A percentile compares a stretch with the other conserved stretches of the same genome.
phyloP scores from a whole-genome alignment of 2,113 vertebrate species.

The Tauraco erythrolophus region DNA sequence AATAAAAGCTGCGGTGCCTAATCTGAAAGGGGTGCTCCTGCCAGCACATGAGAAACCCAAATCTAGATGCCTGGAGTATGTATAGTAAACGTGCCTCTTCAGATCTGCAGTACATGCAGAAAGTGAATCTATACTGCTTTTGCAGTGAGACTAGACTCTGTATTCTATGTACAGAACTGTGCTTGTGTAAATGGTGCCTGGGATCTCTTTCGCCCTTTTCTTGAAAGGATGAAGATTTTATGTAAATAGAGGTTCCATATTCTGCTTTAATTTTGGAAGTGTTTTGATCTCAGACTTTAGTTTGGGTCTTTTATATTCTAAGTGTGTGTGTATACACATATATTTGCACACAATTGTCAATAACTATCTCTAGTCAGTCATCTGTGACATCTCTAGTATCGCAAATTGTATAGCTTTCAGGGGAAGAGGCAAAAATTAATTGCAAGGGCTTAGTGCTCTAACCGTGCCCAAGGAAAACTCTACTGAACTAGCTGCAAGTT shows the following conservation, averaged over 20 bases:
- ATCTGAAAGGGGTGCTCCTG: neutral
- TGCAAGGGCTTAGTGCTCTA: neutral
- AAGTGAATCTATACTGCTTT: neutral
- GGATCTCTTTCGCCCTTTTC: neutral
- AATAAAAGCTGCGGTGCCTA: neutral
- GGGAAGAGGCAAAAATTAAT: neutral
- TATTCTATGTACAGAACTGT: neutral
- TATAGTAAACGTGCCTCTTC: neutral
- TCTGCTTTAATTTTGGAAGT: neutral
- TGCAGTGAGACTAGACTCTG: neutral
- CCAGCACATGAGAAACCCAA: neutral
- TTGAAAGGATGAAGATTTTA: neutral
- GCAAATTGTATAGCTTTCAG: neutral
- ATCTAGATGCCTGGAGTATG: neutral
- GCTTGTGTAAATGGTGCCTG: neutral
- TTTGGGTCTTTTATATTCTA: neutral
- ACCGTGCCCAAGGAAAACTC: neutral
- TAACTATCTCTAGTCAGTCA: neutral
- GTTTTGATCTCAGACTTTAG: neutral
- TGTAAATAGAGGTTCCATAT: neutral
- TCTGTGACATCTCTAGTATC: neutral
- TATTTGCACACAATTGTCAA: neutral
- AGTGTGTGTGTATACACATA: neutral
- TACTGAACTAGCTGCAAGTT: neutral
- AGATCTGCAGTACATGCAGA: neutral